These are phyloP conservation scores for Mastomys natalensis DNA, from an alignment of 2,113 vertebrate genomes.

Conservation along the genomic window DNA sequence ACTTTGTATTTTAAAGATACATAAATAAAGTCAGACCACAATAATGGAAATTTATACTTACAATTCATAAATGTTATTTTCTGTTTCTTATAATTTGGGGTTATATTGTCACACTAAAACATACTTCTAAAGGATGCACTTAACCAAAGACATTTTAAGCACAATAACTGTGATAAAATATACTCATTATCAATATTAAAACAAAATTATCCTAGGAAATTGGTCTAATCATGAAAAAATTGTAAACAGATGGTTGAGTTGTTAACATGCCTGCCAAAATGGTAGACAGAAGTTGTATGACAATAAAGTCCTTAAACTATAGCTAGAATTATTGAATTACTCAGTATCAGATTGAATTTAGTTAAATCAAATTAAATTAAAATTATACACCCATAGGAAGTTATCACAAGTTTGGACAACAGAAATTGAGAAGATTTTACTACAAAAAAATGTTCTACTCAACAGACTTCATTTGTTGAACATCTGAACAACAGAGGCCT, in stretches of 20 bases:
- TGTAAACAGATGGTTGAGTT: not conserved
- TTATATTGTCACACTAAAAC: not conserved
- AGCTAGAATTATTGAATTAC: not conserved
- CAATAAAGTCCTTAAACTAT: not conserved
- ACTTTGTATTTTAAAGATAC: not conserved
- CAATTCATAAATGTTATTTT: constrained; percentile 15
- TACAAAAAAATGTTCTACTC: not conserved
- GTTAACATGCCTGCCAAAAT: not conserved
- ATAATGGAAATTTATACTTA: not conserved
- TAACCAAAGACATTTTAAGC: not conserved
- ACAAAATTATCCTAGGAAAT: not conserved
- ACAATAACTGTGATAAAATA: not conserved
- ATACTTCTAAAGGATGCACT: not conserved
- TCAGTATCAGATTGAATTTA: not conserved
- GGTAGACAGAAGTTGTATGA: not conserved
- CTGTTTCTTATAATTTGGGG: not conserved
- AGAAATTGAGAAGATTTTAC: not conserved
- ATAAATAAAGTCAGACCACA: not conserved
- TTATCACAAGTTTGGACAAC: not conserved
- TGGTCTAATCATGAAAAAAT: not conserved
- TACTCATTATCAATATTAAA: not conserved
- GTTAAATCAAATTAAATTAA: not conserved
- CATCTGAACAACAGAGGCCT: not conserved
- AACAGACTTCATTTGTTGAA: not conserved
- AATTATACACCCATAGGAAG: not conserved